Percentiles rank a stretch among this genome's conserved stretches.
phyloP scores from a whole-genome alignment of 2,888 invertebrate species.

The Melanchra persicariae region DNA sequence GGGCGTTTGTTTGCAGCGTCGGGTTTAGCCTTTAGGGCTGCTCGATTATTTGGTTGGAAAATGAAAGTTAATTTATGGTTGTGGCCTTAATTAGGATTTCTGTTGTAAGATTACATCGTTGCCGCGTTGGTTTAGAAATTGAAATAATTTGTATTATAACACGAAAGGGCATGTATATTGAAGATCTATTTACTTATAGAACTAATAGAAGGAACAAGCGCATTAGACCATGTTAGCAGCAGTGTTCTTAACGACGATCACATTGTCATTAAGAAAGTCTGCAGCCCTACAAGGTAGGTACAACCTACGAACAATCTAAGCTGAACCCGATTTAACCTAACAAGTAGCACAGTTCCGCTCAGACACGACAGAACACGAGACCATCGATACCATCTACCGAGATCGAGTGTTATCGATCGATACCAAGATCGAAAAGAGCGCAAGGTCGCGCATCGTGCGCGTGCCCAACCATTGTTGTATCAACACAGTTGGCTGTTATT shows the following conservation, averaged over 20 bases:
- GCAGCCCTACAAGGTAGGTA: conserved; percentile 53
- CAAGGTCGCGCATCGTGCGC: conserved; percentile 80
- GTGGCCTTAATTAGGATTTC: conserved; percentile 41
- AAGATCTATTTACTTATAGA: background rate
- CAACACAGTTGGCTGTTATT: conserved; percentile 70
- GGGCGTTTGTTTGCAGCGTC: conserved; percentile 45
- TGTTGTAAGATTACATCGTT: conserved; percentile 19
- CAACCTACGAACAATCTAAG: conserved; percentile 21
- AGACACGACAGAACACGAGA: conserved; percentile 57
- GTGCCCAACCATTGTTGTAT: conserved; percentile 73
- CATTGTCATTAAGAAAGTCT: conserved; percentile 10
- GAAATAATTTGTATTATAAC: conserved; percentile 3
- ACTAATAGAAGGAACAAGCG: background rate
- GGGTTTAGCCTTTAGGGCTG: conserved; percentile 43
- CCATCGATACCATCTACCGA: conserved; percentile 61
- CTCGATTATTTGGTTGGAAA: conserved; percentile 20
- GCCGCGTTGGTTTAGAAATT: conserved; percentile 23
- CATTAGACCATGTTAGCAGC: background rate
- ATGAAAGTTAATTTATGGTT: conserved; percentile 56
- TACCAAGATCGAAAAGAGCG: conserved; percentile 74
- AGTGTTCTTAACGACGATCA: background rate
- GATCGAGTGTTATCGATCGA: conserved; percentile 54
- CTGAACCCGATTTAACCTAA: conserved; percentile 51
- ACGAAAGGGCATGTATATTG: background rate
- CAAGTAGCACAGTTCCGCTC: conserved; percentile 54